phyloP scores from a whole-genome alignment of 2,113 vertebrate species.

The Caranx melampygus region DNA sequence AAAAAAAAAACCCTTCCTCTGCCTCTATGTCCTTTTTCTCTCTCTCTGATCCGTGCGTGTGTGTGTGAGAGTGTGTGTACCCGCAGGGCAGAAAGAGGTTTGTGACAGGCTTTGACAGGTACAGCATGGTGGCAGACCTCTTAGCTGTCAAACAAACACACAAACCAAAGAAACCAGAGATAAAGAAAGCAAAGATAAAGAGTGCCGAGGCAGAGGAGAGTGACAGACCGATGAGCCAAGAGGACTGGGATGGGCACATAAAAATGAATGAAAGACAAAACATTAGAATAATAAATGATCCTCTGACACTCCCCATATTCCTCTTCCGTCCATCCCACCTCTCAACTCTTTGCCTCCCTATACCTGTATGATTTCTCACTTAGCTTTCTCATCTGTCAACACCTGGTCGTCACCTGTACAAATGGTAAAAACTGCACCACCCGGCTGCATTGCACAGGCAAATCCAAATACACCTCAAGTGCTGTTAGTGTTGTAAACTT shows the following conservation, averaged over 20 bases:
- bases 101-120: conserved; percentile 75
- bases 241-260: conserved; percentile 1
- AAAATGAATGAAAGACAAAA: conserved; percentile 48
- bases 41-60: conserved; percentile 14
- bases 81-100: conserved; percentile 42
- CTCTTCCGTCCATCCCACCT: conserved; percentile 2
- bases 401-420: conserved; percentile 48
- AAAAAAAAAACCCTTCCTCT: not conserved
- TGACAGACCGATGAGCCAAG: conserved; percentile 37
- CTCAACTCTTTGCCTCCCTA: conserved; percentile 4
- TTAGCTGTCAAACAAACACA: conserved; percentile 71
- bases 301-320: conserved; percentile 5
- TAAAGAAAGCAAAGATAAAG: conserved; percentile 54
- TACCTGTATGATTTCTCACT: conserved; percentile 33
- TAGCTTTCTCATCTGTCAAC: conserved; percentile 48
- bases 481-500: conserved; percentile 41
- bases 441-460: conserved; percentile 10
- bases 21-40: not conserved
- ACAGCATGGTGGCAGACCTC: conserved; percentile 56
- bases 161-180: conserved; percentile 50
- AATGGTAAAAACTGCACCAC: conserved; percentile 31
- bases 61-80: conserved; percentile 3
- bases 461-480: conserved; percentile 37
- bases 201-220: conserved; percentile 11
- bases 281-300: conserved; percentile 55